Evolutionary conservation across 2,888 invertebrate genomes (phyloP).

Genomic region (Barypeithes pellucidus): DNA sequence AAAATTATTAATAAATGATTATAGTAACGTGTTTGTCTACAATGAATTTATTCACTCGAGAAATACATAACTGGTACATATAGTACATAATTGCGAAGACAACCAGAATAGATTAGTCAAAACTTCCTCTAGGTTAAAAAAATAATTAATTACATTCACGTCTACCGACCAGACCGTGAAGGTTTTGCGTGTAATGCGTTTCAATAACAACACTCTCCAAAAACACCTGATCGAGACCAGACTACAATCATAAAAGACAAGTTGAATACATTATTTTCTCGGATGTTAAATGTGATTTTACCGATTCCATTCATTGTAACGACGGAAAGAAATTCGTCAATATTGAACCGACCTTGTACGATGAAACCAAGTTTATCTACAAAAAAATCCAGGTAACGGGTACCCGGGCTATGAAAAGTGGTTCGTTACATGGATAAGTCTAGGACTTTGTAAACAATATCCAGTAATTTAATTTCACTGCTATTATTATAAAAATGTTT

Average conservation of each 20-base stretch:
- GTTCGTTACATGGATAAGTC: too few relatives aligned
- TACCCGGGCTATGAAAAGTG: too few relatives aligned
- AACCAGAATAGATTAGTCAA: background rate
- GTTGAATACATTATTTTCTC: constrained; percentile 2
- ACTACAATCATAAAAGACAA: constrained; percentile 10
- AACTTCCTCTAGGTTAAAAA: constrained; percentile 9
- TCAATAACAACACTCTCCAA: constrained; percentile 9
- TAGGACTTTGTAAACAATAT: too few relatives aligned
- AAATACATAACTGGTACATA: background rate
- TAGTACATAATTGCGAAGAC: background rate
- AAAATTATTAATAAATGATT: too few relatives aligned
- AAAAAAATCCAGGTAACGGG: too few relatives aligned
- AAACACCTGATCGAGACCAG: constrained; percentile 15
- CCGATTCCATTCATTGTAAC: too few relatives aligned
- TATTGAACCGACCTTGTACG: too few relatives aligned
- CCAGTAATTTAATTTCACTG: too few relatives aligned
- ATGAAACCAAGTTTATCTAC: too few relatives aligned
- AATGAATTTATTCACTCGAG: background rate
- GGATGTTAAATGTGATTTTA: background rate
- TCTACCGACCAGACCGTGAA: constrained; percentile 46
- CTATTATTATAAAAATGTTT: too few relatives aligned
- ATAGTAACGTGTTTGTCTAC: background rate
- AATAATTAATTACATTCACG: constrained; percentile 29
- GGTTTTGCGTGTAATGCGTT: constrained; percentile 39
- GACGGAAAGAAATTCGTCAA: too few relatives aligned